These are phyloP conservation scores for Drosophila mauritiana DNA, from an alignment of 1,140 invertebrate species.

Conservation along the genomic window DNA sequence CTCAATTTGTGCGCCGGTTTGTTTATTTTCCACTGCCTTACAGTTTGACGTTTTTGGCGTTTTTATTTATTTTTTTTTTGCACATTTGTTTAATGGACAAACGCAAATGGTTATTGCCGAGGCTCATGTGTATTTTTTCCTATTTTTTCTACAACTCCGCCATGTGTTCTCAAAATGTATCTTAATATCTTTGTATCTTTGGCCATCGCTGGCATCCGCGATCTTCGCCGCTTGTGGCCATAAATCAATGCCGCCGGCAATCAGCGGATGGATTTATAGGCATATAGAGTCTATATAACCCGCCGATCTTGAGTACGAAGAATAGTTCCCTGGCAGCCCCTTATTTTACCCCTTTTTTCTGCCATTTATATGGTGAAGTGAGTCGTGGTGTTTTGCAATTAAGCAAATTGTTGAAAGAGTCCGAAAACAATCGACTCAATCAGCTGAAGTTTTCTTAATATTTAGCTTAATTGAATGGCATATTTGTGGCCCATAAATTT, in stretches of 20 bases:
- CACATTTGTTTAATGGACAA: slow-evolving; percentile 60
- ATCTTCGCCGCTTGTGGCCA: slow-evolving; percentile 25
- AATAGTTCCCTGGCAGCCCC: slow-evolving; percentile 19
- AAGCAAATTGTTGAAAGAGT: slow-evolving; percentile 47
- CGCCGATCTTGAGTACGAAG: slow-evolving; percentile 10
- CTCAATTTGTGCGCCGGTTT: slow-evolving; percentile 26
- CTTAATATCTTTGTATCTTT: slow-evolving; percentile 16
- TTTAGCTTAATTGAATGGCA: slow-evolving; percentile 31
- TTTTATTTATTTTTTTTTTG: slow-evolving; percentile 35
- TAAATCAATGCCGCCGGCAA: slow-evolving; percentile 59
- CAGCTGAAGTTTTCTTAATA: slow-evolving; percentile 15
- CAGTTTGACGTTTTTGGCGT: background rate
- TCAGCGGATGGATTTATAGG: slow-evolving; percentile 55
- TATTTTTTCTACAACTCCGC: slow-evolving; percentile 3
- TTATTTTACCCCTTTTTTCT: slow-evolving; percentile 1
- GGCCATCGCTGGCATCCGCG: slow-evolving; percentile 15
- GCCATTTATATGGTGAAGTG: slow-evolving; percentile 15
- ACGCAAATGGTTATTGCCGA: slow-evolving; percentile 45
- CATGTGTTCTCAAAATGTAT: slow-evolving; percentile 59
- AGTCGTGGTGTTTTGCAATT: slow-evolving; percentile 34
- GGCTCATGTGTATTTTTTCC: background rate
- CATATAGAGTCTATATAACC: slow-evolving; percentile 14
- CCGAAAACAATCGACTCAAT: slow-evolving; percentile 26
- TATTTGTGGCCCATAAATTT: slow-evolving; percentile 23
- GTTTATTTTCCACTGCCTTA: slow-evolving; percentile 19